Conservation (phyloP, 2,888 invertebrate species). For the Diachrysia chrysitis region DNA sequence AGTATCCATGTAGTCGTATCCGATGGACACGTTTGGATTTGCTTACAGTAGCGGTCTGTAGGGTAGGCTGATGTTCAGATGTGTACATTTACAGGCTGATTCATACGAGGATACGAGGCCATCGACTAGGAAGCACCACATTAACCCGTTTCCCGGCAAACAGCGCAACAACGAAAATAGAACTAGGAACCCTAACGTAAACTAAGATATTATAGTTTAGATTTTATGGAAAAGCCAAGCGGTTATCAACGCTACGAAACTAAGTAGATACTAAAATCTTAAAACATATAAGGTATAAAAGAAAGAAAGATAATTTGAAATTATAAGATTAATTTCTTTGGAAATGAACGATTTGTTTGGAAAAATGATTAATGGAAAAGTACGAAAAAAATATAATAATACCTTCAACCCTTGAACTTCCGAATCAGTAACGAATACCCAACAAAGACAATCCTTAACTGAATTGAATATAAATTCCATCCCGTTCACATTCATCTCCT, state of each 20-base stretch:
- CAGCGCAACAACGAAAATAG: constrained; percentile 23
- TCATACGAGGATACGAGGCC: constrained; percentile 21
- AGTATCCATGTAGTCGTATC: background rate
- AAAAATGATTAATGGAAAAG: constrained; percentile 40
- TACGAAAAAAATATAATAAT: constrained; percentile 42
- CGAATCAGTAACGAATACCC: constrained; percentile 50
- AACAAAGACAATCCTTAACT: constrained; percentile 53
- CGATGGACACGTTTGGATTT: constrained; percentile 5
- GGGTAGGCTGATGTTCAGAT: constrained; percentile 18
- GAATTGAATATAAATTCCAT: constrained; percentile 56
- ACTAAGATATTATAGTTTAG: constrained; percentile 7
- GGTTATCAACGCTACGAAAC: constrained; percentile 21
- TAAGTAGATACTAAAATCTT: constrained; percentile 5
- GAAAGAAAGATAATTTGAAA: constrained; percentile 13
- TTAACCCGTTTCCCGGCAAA: constrained; percentile 36
- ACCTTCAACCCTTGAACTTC: constrained; percentile 29
- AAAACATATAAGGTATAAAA: constrained; percentile 12
- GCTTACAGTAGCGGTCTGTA: constrained; percentile 1
- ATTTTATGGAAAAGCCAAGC: constrained; percentile 12
- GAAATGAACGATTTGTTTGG: constrained; percentile 28
- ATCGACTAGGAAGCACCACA: constrained; percentile 42
- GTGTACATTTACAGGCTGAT: constrained; percentile 13
- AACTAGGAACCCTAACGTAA: constrained; percentile 21
- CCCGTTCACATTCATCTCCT: constrained; percentile 60
- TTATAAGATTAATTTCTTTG: constrained; percentile 27